Base-by-base conservation (phyloP, 2,888 invertebrate genomes). In the Mylabris sibirica region DNA sequence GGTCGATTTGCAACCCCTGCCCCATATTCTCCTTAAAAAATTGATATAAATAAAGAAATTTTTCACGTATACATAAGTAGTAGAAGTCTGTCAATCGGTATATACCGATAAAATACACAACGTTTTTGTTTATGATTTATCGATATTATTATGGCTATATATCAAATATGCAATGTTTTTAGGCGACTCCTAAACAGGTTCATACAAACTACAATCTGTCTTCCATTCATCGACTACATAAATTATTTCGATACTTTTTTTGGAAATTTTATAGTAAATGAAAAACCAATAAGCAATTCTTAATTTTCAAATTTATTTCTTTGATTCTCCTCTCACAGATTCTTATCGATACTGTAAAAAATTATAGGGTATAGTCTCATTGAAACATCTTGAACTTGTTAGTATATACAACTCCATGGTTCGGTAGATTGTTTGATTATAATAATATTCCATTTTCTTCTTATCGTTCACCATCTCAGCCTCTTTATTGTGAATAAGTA, bases 1-100 rank as follows among this genome's bases (percentile, higher is more conserved):
- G n/a, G 3, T 17, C 8, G 44, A 44, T 44, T 44, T 17, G 44
- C 44, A 44, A n/a, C 44, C 17, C 44, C 12, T 44, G 44, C 75
- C 69, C 57, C 49, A 59, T 66, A 24, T 66, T 44, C 6, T 17
- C 11, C 3, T 12, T 14, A 38, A 12, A 35, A 11, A 35, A 11
- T 11, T 35, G 35, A 9, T 11, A 35, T 11, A 35, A 38, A 38
- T 38, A 38, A 38, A 12, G 38, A 12, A 12, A 38, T 38, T 69
- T 63, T 62, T 49, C 20, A 20, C 0, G 3, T 20, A 22, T 49
- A 61, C 35, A 14, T 38, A n/a, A 11, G 26, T 57, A 59, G 22
- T 12, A 12, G 6, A 38, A 53, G 53, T 65, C 14, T 22, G 49
- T 44, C 24, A 61, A 60, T 44, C 26, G 53, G 20, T 20, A 49